These are phyloP conservation scores for Peromyscus melanophrys DNA, from an alignment of 2,797 vertebrate genomes.

Conservation along the genomic window DNA sequence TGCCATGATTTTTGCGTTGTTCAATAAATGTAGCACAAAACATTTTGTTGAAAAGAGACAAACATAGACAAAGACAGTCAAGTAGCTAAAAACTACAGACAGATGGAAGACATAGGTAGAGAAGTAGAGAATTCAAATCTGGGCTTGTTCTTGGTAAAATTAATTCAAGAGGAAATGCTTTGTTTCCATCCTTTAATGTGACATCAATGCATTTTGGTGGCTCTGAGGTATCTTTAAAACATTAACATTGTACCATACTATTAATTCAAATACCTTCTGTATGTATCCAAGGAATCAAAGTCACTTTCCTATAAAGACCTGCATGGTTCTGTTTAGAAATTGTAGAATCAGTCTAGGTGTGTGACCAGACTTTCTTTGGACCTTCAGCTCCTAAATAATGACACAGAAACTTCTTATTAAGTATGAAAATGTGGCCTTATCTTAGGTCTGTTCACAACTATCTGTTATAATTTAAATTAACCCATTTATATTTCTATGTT, in stretches of 20 bases:
- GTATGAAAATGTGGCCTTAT: neutral
- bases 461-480: neutral
- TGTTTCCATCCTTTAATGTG: neutral
- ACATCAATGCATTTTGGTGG: neutral
- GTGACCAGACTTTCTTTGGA: neutral
- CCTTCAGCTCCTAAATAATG: neutral
- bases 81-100: neutral
- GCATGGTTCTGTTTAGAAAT: neutral
- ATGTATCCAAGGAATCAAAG: neutral
- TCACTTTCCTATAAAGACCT: neutral
- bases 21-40: neutral
- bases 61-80: neutral
- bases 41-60: neutral
- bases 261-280: neutral
- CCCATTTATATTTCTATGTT: neutral
- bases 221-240: neutral
- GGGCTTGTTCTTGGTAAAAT: neutral
- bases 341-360: neutral
- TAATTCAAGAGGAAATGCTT: neutral
- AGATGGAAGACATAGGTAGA: neutral
- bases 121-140: neutral
- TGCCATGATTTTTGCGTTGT: neutral
- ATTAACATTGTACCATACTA: neutral
- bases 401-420: neutral
- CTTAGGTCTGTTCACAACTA: neutral